A percentile compares a stretch with the other conserved stretches of the same genome.
These are phyloP conservation scores for Rallus crepitans DNA, from an alignment of 2,797 vertebrate genomes.

Conservation along the genomic window DNA sequence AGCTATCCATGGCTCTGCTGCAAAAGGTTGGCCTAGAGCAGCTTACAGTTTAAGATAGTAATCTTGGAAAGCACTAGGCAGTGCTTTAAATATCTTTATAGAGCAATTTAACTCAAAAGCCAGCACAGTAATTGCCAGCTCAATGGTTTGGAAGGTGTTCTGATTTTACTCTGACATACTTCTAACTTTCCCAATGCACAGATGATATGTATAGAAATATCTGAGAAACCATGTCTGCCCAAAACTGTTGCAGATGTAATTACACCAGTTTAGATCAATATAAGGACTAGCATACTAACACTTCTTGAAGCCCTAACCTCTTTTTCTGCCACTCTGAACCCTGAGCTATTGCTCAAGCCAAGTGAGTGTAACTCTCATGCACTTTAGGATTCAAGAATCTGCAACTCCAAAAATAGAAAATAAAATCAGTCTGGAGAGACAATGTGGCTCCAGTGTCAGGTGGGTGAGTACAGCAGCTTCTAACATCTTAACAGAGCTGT, in stretches of 20 bases:
- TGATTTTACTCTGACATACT: accelerated
- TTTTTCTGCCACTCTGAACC: not conserved
- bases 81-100: not conserved
- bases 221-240: accelerated
- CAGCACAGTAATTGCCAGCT: not conserved
- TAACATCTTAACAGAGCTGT: not conserved
- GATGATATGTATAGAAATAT: not conserved
- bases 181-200: not conserved
- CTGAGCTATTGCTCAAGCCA: not conserved
- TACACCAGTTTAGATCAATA: not conserved
- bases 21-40: not conserved
- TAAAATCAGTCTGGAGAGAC: not conserved
- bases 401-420: not conserved
- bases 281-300: not conserved
- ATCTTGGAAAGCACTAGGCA: not conserved
- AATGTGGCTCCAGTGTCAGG: not conserved
- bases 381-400: not conserved
- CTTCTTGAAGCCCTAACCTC: not conserved
- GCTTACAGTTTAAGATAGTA: not conserved
- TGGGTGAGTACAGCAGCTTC: not conserved
- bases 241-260: not conserved
- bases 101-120: not conserved
- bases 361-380: accelerated
- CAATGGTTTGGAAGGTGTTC: not conserved
- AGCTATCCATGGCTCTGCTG: not conserved